phyloP scores from a whole-genome alignment of 2,888 invertebrate species.

The Drosophila planitibia region DNA sequence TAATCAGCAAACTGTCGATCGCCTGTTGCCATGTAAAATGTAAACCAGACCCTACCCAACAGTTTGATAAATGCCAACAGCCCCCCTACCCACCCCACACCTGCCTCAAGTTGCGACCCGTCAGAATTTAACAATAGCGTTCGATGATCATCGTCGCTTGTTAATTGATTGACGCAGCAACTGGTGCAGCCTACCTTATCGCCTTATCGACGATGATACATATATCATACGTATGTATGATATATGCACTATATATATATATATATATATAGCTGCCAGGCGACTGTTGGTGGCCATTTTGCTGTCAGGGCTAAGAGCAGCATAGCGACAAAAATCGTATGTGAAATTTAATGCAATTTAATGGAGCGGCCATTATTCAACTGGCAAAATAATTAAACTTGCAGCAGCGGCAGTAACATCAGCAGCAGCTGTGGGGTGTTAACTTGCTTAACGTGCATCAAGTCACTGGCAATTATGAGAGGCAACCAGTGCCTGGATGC shows the following conservation, averaged over 20 bases:
- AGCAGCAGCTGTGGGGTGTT: constrained; percentile 73
- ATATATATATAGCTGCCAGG: not conserved
- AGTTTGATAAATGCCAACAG: constrained; percentile 19
- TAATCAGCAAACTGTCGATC: constrained; percentile 44
- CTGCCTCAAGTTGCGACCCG: not conserved
- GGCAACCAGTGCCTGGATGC: constrained; percentile 44
- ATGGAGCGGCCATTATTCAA: constrained; percentile 78
- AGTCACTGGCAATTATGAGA: constrained; percentile 72
- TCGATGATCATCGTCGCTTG: constrained; percentile 26
- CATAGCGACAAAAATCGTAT: constrained; percentile 61
- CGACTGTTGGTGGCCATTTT: constrained; percentile 65
- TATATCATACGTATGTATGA: constrained; percentile 2
- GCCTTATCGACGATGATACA: constrained; percentile 35
- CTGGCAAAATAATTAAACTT: constrained; percentile 63
- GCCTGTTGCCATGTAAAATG: constrained; percentile 63
- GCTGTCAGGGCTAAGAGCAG: constrained; percentile 49
- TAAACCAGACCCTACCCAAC: constrained; percentile 68
- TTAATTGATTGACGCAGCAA: constrained; percentile 69
- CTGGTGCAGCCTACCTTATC: constrained; percentile 44
- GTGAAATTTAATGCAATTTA: constrained; percentile 67
- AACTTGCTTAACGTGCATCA: constrained; percentile 78
- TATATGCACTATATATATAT: not conserved
- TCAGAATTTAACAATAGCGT: constrained; percentile 29
- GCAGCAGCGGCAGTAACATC: constrained; percentile 22
- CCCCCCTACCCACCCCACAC: not conserved